Evolutionary conservation across 2,113 vertebrate species (phyloP).

Genomic region (Microtus richardsoni): DNA sequence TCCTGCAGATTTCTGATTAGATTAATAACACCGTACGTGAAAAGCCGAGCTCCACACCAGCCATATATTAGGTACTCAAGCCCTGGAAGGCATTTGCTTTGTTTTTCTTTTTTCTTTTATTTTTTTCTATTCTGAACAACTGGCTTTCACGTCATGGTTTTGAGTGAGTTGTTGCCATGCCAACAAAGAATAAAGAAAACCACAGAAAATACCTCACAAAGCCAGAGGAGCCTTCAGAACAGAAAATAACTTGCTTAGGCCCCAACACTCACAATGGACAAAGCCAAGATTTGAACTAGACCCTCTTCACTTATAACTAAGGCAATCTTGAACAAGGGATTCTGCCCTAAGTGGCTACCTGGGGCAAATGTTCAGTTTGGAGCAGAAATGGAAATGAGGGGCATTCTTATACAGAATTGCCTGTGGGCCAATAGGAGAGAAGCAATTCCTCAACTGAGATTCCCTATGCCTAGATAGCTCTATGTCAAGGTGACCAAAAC

Average conservation of each 20-base stretch:
- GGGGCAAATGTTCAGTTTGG: not conserved
- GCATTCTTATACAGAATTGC: not conserved
- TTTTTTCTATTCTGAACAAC: not conserved
- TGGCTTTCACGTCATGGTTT: slow-evolving; percentile 14
- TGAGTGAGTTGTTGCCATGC: not conserved
- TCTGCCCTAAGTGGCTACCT: not conserved
- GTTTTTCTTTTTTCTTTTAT: not conserved
- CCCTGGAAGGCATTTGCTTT: not conserved
- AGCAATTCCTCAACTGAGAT: not conserved
- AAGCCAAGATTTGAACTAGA: slow-evolving; percentile 5
- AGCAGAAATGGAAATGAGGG: not conserved
- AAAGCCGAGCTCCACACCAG: not conserved
- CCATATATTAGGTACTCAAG: not conserved
- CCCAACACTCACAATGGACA: not conserved
- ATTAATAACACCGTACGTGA: not conserved
- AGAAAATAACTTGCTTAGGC: not conserved
- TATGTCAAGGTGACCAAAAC: slow-evolving; percentile 5
- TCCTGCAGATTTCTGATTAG: not conserved
- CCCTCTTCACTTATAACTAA: not conserved
- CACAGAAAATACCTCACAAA: not conserved
- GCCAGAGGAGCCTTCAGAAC: not conserved
- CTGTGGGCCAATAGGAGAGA: not conserved
- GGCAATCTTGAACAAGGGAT: not conserved
- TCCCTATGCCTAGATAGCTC: not conserved
- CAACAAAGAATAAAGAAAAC: slow-evolving; percentile 38